These are phyloP conservation scores for Pammene fasciana DNA, from an alignment of 2,888 invertebrate species.

Conservation along the genomic window DNA sequence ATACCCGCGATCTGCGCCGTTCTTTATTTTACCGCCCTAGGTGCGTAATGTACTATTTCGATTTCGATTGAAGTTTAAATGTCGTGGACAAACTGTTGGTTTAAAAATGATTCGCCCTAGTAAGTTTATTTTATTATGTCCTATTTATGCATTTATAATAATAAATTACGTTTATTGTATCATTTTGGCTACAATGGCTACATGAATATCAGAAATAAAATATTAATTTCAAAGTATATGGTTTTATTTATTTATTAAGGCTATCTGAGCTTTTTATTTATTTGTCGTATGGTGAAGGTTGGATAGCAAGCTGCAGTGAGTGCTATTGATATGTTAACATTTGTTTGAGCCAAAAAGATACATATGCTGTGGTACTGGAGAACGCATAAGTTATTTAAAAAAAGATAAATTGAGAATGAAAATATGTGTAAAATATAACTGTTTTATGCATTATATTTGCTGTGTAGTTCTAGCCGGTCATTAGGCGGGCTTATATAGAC, in stretches of 20 bases:
- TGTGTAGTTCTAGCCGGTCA: no score
- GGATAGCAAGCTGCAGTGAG: neutral
- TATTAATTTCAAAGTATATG: neutral
- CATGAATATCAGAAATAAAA: slow-evolving; percentile 5
- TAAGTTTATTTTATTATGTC: neutral
- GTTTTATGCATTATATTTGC: no score
- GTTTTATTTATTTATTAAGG: slow-evolving; percentile 21
- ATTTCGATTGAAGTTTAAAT: no score
- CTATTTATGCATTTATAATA: neutral
- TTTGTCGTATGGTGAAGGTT: slow-evolving; percentile 1
- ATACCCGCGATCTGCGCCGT: no score
- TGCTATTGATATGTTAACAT: neutral
- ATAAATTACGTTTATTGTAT: slow-evolving; percentile 4
- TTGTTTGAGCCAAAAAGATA: neutral
- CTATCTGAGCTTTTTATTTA: neutral
- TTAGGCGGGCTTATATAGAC: no score
- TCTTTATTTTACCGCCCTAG: no score
- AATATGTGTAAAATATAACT: no score
- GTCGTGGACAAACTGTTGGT: no score
- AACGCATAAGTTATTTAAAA: no score
- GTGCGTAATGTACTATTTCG: no score
- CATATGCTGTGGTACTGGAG: neutral
- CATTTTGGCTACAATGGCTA: slow-evolving; percentile 3
- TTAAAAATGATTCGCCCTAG: neutral
- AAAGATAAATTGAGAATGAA: no score